Percentiles rank a stretch among this genome's conserved stretches.
phyloP scores from a whole-genome alignment of 2,888 invertebrate genomes.

The Drepana falcataria region DNA sequence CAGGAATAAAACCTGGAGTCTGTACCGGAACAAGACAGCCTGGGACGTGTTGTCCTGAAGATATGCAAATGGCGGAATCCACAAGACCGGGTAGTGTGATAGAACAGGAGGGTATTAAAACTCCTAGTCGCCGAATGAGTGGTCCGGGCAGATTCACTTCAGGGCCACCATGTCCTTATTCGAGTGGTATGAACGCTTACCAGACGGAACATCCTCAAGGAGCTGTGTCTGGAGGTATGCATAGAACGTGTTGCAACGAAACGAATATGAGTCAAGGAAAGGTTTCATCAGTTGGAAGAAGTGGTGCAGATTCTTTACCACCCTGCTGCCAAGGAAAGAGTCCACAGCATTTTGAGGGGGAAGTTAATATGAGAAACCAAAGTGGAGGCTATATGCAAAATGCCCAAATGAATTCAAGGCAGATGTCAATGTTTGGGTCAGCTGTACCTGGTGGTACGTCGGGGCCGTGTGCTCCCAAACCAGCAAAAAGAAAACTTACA shows the following conservation, averaged over 20 bases:
- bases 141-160: background rate
- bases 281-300: background rate
- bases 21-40: background rate
- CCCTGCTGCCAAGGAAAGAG: background rate
- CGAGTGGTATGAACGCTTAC: background rate
- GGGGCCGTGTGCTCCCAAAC: background rate
- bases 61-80: background rate
- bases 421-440: background rate
- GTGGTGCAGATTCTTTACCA: background rate
- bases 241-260: background rate
- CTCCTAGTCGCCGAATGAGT: constrained; percentile 1
- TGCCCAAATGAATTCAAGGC: background rate
- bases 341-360: background rate
- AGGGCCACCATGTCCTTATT: background rate
- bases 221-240: background rate
- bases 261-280: background rate
- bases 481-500: background rate
- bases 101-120: background rate
- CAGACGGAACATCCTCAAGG: background rate
- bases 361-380: background rate
- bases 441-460: background rate
- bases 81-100: background rate
- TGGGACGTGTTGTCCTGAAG: background rate
- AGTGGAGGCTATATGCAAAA: background rate
- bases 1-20: no score